These are phyloP conservation scores for Watsonalla cultraria DNA, from an alignment of 2,888 invertebrate species.

Conservation along the genomic window DNA sequence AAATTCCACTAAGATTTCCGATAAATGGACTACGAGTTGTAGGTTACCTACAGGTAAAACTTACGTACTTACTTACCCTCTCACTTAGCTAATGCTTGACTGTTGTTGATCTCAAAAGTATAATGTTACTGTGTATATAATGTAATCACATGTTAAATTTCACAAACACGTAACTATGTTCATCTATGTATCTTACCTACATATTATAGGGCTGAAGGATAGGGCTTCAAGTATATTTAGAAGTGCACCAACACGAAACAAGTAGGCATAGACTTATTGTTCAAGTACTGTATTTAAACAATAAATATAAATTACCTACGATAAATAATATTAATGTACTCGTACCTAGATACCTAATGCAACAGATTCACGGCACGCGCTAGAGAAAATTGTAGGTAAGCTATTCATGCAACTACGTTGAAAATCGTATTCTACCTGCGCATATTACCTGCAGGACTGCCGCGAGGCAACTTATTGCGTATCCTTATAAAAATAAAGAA, in stretches of 20 bases:
- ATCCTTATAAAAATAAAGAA: not conserved
- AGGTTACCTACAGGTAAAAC: conserved; percentile 29
- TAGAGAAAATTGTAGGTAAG: not conserved
- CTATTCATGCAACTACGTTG: not conserved
- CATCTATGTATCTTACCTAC: conserved; percentile 49
- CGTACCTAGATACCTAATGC: conserved; percentile 34
- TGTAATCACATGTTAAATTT: conserved; percentile 76
- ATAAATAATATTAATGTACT: conserved; percentile 42
- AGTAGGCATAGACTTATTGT: conserved; percentile 67
- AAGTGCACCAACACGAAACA: conserved; percentile 71
- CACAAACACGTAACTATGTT: conserved; percentile 55
- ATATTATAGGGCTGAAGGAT: conserved; percentile 47
- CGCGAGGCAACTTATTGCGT: too few species aligned
- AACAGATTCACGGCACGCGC: conserved; percentile 40
- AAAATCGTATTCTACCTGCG: too few species aligned
- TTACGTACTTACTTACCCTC: conserved; percentile 31
- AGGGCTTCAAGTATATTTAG: conserved; percentile 67
- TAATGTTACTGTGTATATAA: conserved; percentile 73
- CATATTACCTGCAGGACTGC: too few species aligned
- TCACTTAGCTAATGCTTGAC: conserved; percentile 68
- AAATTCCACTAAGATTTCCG: not conserved
- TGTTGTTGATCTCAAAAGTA: conserved; percentile 73
- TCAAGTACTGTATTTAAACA: conserved; percentile 60
- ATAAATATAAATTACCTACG: conserved; percentile 46
- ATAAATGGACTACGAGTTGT: conserved; percentile 17